Evolutionary conservation across 2,888 invertebrate species (phyloP).

Genomic region (Drosophila atroscutellata): DNA sequence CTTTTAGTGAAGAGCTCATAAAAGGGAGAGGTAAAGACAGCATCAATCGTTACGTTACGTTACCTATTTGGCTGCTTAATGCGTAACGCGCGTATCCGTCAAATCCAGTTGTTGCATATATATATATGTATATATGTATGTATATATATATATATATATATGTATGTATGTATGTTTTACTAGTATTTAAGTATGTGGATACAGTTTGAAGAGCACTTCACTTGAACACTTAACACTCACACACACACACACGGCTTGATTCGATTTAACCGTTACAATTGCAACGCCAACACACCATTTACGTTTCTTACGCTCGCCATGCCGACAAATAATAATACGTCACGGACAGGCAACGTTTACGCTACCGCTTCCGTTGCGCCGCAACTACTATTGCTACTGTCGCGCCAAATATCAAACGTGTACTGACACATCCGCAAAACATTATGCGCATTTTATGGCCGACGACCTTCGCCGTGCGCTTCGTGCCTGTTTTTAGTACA

Average conservation of each 20-base stretch:
- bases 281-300: slow-evolving; percentile 24
- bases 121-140: slow-evolving; percentile 1
- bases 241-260: slow-evolving; percentile 10
- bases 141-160: neutral
- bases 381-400: slow-evolving; percentile 27
- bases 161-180: slow-evolving; percentile 1
- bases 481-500: slow-evolving; percentile 75
- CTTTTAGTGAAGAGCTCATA: slow-evolving; percentile 62
- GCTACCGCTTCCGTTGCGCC: slow-evolving; percentile 21
- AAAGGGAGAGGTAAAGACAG: slow-evolving; percentile 2
- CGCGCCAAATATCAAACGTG: slow-evolving; percentile 82
- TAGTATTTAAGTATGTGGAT: slow-evolving; percentile 27
- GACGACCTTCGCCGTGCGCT: slow-evolving; percentile 69
- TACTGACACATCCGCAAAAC: slow-evolving; percentile 80
- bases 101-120: slow-evolving; percentile 74
- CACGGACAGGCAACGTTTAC: slow-evolving; percentile 21
- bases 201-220: slow-evolving; percentile 65
- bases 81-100: slow-evolving; percentile 66
- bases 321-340: slow-evolving; percentile 25
- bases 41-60: slow-evolving; percentile 49
- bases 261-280: slow-evolving; percentile 36
- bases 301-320: slow-evolving; percentile 49
- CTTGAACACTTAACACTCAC: slow-evolving; percentile 47
- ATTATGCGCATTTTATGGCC: slow-evolving; percentile 84
- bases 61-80: slow-evolving; percentile 68